These are phyloP conservation scores for Mesorhabditis belari DNA, from an alignment of 2,888 invertebrate species.

Conservation along the genomic window DNA sequence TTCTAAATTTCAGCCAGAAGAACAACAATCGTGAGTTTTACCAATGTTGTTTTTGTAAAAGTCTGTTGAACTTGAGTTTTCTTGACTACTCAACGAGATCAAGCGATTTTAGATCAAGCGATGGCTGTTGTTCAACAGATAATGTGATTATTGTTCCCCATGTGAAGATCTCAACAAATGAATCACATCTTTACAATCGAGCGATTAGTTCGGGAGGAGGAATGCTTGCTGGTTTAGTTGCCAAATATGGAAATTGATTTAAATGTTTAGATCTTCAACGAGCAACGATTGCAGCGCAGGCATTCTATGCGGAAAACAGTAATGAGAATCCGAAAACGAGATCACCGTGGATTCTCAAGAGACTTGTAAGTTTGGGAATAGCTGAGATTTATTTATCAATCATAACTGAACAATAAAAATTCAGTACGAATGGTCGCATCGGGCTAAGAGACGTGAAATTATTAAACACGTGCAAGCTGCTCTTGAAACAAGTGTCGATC, in stretches of 20 bases:
- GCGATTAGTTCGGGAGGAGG: slow-evolving; percentile 51
- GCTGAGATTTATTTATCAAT: slow-evolving; percentile 5
- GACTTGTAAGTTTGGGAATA: slow-evolving; percentile 48
- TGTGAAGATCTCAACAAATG: slow-evolving; percentile 48
- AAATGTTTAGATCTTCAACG: slow-evolving; percentile 48
- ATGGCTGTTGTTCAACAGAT: slow-evolving; percentile 36
- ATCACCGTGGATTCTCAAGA: slow-evolving; percentile 51
- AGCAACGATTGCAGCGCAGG: slow-evolving; percentile 52
- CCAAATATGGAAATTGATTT: slow-evolving; percentile 7
- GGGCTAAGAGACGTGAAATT: slow-evolving; percentile 54
- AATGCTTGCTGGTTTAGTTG: slow-evolving; percentile 44
- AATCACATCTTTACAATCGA: slow-evolving; percentile 48
- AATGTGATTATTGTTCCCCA: slow-evolving; percentile 52
- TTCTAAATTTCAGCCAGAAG: not conserved
- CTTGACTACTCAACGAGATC: no score
- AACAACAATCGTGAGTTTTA: slow-evolving; percentile 10
- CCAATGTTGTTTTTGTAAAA: not conserved
- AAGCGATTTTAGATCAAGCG: slow-evolving; percentile 1
- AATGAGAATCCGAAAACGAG: slow-evolving; percentile 33
- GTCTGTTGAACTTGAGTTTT: no score
- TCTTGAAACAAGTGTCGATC: slow-evolving; percentile 39
- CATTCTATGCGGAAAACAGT: slow-evolving; percentile 49
- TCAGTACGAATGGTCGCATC: slow-evolving; percentile 60
- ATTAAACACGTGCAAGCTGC: slow-evolving; percentile 51
- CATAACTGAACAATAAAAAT: slow-evolving; percentile 3